phyloP scores from a whole-genome alignment of 2,113 vertebrate species.

The Paedocypris sp. region DNA sequence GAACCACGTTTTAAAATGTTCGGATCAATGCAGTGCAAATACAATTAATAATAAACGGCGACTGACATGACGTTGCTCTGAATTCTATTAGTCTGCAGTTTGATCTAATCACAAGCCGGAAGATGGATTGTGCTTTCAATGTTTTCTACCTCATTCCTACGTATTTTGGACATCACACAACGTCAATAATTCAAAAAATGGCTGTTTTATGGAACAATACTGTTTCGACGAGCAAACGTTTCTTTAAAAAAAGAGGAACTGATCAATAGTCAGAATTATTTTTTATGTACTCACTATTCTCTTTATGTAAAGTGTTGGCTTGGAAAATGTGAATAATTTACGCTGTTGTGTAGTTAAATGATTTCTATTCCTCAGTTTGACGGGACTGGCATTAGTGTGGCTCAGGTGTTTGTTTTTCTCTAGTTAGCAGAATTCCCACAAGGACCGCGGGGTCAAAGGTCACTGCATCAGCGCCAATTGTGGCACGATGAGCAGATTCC shows the following conservation, averaged over 20 bases:
- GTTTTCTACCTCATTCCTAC: not conserved
- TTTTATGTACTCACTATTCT: too few relatives aligned
- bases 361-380: slow-evolving; percentile 26
- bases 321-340: slow-evolving; percentile 50
- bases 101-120: not conserved
- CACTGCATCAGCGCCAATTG: slow-evolving; percentile 25
- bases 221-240: too few relatives aligned
- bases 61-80: not conserved
- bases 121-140: not conserved
- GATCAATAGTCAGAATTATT: too few relatives aligned
- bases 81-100: not conserved
- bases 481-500: not conserved
- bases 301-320: too few relatives aligned
- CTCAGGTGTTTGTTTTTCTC: not conserved
- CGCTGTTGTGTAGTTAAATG: slow-evolving; percentile 22
- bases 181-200: not conserved
- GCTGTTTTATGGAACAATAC: too few relatives aligned
- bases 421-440: not conserved
- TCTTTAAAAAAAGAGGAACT: too few relatives aligned
- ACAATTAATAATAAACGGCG: not conserved
- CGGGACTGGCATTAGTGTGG: not conserved
- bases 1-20: not conserved
- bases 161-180: too few relatives aligned
- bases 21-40: slow-evolving; percentile 1
- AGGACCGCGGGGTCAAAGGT: slow-evolving; percentile 39